Base-by-base conservation (phyloP, 2,797 vertebrate species). In the Coregonus ussuriensis region DNA sequence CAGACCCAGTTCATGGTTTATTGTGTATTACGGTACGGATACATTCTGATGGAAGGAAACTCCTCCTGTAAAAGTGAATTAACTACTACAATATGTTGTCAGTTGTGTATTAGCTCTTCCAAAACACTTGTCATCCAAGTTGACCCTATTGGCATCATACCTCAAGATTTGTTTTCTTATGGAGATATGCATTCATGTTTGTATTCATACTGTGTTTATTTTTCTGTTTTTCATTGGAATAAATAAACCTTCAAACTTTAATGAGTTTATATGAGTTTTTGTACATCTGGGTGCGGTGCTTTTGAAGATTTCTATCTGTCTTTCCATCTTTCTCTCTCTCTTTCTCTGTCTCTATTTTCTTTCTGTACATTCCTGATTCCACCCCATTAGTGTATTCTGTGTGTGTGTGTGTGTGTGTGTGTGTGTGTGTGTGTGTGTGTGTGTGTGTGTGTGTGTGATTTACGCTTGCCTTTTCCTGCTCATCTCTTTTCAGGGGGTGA, bases 391-490 rank as follows among this genome's bases (percentile, higher is more conserved):
- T 11, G 2, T 41, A 13, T 37, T 21, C 21, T 21, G 21, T 21
- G 21, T 21, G 21, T 21, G 21, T 21, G 21, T 21, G 21, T 21
- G 21, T 21, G 21, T 33, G 71, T 6, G 72, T 88, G 74, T 88
- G 86, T 33, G 71, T 6, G 72, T 88, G 74, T 88, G 86, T 21
- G 21, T 21, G 21, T 21, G 21, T 21, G 21, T 21, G 21, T 21
- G 21, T 21, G 21, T 21, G 21, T 21, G 21, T 21, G 21, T 33
- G 71, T 6, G 72, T 88, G 74, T 88, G 86, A 88, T 90, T 89
- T 88, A 90, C 82, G 84, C 72, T 67, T 56, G 63, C 86, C 82
- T 88, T 67, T 83, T 85, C 78, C 84, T 86, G 85, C 86, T 88
- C 77, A 76, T 88, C 82, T 88, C 83, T 74, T 78, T 78, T 21